These are phyloP conservation scores for Burhinus oedicnemus DNA, from an alignment of 2,113 vertebrate genomes.

Conservation along the genomic window DNA sequence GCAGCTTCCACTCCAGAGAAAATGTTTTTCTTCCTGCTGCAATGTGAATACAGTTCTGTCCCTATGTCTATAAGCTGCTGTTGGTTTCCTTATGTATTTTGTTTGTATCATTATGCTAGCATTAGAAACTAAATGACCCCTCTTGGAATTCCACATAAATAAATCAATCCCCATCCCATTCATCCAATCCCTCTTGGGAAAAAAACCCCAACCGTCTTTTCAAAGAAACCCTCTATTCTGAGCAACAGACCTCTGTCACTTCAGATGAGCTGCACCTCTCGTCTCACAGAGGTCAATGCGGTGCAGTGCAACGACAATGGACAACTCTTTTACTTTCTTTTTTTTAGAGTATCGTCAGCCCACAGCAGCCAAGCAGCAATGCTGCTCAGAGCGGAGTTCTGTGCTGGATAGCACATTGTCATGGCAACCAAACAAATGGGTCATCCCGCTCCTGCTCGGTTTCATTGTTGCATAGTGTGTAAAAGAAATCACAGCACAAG, in stretches of 20 bases:
- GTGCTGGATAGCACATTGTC: neutral
- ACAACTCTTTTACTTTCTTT: accelerated
- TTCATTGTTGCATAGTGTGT: neutral
- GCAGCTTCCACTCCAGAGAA: neutral
- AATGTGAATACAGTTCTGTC: neutral
- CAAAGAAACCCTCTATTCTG: neutral
- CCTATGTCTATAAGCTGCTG: neutral
- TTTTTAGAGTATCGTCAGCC: neutral
- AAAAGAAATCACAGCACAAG: neutral
- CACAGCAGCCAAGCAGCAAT: conserved; percentile 7
- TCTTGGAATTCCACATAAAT: neutral
- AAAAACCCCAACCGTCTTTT: neutral
- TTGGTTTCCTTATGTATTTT: neutral
- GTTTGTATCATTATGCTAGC: neutral
- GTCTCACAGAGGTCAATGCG: neutral
- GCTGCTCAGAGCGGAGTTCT: neutral
- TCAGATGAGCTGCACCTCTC: neutral
- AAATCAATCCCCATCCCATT: neutral
- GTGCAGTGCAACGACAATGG: neutral
- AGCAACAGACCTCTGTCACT: neutral
- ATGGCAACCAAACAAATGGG: conserved; percentile 63
- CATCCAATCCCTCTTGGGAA: neutral
- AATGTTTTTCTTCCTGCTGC: neutral
- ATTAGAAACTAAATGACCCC: neutral
- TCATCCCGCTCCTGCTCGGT: neutral